These are phyloP conservation scores for Lota lota DNA, from an alignment of 2,113 vertebrate genomes.

Conservation along the genomic window DNA sequence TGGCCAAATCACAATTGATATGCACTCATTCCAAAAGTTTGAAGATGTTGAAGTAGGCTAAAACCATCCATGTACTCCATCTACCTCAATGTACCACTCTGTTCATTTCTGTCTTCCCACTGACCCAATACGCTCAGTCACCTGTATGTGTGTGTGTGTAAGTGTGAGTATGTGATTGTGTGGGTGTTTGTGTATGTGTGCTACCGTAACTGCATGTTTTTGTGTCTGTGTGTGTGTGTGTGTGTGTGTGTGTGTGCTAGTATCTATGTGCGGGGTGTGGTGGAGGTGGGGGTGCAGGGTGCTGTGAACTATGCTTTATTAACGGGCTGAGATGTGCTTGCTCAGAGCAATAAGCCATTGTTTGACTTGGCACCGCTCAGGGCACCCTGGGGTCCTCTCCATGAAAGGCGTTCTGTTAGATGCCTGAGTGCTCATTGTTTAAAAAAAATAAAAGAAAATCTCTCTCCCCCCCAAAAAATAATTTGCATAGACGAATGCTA, in stretches of 20 bases:
- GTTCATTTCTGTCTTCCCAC: too few species aligned
- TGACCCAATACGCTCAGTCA: too few species aligned
- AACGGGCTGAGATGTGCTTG: conserved; percentile 81
- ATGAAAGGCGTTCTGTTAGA: conserved; percentile 95
- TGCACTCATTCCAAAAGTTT: too few species aligned
- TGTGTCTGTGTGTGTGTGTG: conserved; percentile 56
- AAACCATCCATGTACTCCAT: too few species aligned
- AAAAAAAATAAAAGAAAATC: conserved; percentile 63
- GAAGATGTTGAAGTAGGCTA: too few species aligned
- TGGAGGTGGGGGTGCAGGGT: conserved; percentile 65
- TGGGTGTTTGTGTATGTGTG: background rate
- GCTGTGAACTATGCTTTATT: conserved; percentile 81
- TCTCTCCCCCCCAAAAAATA: conserved; percentile 71
- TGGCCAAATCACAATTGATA: too few species aligned
- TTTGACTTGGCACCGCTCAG: conserved; percentile 86
- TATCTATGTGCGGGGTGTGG: background rate
- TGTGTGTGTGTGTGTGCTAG: conserved; percentile 69
- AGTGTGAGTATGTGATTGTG: background rate
- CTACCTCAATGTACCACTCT: too few species aligned
- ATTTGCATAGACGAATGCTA: conserved; percentile 95
- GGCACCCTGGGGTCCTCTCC: conserved; percentile 85
- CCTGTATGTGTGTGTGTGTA: background rate
- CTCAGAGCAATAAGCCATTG: conserved; percentile 88
- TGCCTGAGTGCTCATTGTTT: conserved; percentile 87
- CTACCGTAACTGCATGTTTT: too few species aligned